Conservation (phyloP, 2,797 vertebrate genomes). For the Eospalax fontanierii region DNA sequence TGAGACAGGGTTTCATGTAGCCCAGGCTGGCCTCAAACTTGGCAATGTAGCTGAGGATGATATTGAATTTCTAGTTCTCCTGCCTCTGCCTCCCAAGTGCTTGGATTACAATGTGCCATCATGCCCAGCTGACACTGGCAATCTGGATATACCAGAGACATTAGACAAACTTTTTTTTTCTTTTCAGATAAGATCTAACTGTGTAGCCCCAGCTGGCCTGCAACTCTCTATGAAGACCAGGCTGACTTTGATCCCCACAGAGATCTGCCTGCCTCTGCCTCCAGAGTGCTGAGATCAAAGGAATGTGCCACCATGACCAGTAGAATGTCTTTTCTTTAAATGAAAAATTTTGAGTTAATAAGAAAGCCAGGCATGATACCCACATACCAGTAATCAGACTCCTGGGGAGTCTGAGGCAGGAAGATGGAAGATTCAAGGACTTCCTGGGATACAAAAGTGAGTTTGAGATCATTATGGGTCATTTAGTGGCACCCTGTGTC, state of each 20-base stretch:
- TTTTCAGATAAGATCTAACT: neutral
- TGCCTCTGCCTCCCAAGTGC: neutral
- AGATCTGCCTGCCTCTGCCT: neutral
- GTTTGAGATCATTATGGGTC: neutral
- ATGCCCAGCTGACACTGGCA: neutral
- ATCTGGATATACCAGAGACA: too few relatives aligned
- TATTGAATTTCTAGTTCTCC: neutral
- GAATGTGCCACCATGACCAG: neutral
- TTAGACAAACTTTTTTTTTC: neutral
- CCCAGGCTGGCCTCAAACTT: neutral
- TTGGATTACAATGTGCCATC: neutral
- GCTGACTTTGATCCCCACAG: neutral
- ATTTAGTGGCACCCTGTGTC: neutral
- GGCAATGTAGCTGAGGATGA: neutral
- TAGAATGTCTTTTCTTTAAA: neutral
- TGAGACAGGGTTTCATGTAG: neutral
- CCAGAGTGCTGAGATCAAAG: neutral
- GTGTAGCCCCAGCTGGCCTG: neutral
- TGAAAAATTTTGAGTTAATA: neutral
- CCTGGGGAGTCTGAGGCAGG: neutral
- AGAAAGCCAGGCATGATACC: neutral
- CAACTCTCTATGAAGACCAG: neutral
- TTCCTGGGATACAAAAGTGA: neutral
- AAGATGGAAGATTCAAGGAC: neutral
- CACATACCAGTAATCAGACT: neutral